Conservation (phyloP, 2,888 invertebrate genomes). For the Conomelus anceps region DNA sequence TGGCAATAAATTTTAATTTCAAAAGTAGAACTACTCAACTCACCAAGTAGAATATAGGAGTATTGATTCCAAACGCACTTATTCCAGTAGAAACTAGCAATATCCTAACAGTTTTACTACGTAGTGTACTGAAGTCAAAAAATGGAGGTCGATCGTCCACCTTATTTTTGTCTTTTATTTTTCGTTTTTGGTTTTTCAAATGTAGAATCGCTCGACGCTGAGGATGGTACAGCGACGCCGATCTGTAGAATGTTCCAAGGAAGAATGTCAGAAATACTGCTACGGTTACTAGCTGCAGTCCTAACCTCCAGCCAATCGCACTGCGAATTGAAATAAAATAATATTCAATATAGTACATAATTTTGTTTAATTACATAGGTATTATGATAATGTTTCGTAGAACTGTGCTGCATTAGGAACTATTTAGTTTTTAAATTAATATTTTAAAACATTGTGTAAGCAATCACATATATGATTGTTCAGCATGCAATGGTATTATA, state of each 20-base stretch:
- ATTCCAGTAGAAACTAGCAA: constrained; percentile 73
- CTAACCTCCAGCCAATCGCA: constrained; percentile 59
- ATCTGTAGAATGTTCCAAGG: constrained; percentile 79
- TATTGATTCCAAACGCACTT: constrained; percentile 74
- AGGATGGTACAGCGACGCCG: constrained; percentile 82
- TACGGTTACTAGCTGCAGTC: constrained; percentile 79
- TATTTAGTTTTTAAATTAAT: too few species aligned
- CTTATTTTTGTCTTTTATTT: constrained; percentile 64
- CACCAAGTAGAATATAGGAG: constrained; percentile 74
- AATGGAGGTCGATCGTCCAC: constrained; percentile 73
- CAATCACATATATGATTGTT: too few species aligned
- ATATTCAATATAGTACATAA: neutral
- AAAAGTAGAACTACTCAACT: constrained; percentile 31
- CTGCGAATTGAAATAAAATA: constrained; percentile 25
- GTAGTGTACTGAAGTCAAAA: constrained; percentile 77
- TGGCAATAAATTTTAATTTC: too few species aligned
- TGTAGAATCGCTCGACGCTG: constrained; percentile 80
- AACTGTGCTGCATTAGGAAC: too few species aligned
- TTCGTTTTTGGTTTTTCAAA: constrained; percentile 79
- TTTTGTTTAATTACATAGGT: too few species aligned
- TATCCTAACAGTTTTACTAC: constrained; percentile 77
- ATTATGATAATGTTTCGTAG: too few species aligned
- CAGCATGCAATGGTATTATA: too few species aligned
- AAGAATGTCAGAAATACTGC: constrained; percentile 76
- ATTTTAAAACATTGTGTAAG: too few species aligned